Evolutionary conservation across 2,888 invertebrate species (phyloP), one percentile per base, ranked within the genome.

Genomic region (Smittia aterrima): DNA sequence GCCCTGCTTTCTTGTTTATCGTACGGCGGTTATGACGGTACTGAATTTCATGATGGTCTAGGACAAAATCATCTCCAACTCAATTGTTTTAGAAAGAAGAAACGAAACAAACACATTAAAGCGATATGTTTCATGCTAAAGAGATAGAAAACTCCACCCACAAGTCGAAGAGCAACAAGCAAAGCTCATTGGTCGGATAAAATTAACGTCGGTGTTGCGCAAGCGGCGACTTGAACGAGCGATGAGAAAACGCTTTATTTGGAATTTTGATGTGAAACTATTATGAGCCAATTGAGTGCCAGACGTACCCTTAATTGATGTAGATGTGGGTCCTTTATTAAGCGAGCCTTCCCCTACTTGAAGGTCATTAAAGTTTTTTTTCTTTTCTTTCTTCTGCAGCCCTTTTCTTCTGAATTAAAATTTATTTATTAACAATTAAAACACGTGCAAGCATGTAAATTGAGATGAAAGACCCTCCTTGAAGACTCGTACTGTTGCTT

Each of bases 261-360:
- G 3, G 58, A 7, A 18, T 18, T 58, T n/a, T 58, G 13, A 2
- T 58, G 58, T 58, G 18, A 22, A 58, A 18, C 54, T 71, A 71
- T 71, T 54, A 27, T 32, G 54, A 27, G 18, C 40, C 58, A 58
- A 72, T 72, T 58, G 72, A 72, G 54, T 62, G 70, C 53, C 70
- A 71, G 70, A 68, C 68, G 68, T 58, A 72, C 72, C 72, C 72
- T 72, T 72, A 72, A 72, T 72, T 72, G 24, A 72, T 72, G 53
- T 18, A 72, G 62, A 72, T 72, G 72, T 62, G 72, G 72, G 72
- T 72, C 72, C 72, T 72, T 72, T 72, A 71, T 71, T 71, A 54
- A 71, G 27, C 32, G 22, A 41, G 68, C 68, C 41, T 41, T 47
- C 24, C 22, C 18, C 53, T 16, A 27, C 25, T 71, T 71, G 70